These are phyloP conservation scores for Charadrius vociferus DNA, from an alignment of 2,113 vertebrate species.

Conservation along the genomic window DNA sequence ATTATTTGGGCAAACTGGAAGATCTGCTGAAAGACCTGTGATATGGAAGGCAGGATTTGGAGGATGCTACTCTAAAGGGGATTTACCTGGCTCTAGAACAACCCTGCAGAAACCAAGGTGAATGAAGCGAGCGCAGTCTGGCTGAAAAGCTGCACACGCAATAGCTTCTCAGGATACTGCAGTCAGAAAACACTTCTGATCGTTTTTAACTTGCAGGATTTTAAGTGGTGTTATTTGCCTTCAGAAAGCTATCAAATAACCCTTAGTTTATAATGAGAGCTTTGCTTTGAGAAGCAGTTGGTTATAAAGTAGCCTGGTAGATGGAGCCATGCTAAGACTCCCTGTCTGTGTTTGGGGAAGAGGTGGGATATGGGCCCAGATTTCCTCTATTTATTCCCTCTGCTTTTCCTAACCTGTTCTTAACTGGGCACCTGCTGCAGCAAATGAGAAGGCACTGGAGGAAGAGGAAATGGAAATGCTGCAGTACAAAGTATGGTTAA, in stretches of 20 bases:
- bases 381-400: slow-evolving; percentile 1
- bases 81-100: background rate
- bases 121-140: background rate
- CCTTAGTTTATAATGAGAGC: slow-evolving; percentile 4
- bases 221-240: slow-evolving; percentile 21
- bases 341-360: background rate
- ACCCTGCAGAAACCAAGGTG: background rate
- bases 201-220: background rate
- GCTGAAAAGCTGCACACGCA: background rate
- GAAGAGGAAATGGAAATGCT: slow-evolving; percentile 28
- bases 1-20: background rate
- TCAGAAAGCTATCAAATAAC: slow-evolving; percentile 31
- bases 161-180: background rate
- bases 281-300: slow-evolving; percentile 6
- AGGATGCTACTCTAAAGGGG: background rate
- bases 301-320: background rate
- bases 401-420: slow-evolving; percentile 23
- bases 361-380: background rate
- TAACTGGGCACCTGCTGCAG: background rate
- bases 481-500: slow-evolving; percentile 1
- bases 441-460: background rate
- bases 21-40: background rate
- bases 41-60: background rate
- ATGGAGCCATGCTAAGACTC: background rate
- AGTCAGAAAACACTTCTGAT: background rate